Evolutionary conservation across 35 echinoderm and acorn worm genomes (phyloP), one percentile per base, ranked within the genome.

Genomic region (Diadema setosum): DNA sequence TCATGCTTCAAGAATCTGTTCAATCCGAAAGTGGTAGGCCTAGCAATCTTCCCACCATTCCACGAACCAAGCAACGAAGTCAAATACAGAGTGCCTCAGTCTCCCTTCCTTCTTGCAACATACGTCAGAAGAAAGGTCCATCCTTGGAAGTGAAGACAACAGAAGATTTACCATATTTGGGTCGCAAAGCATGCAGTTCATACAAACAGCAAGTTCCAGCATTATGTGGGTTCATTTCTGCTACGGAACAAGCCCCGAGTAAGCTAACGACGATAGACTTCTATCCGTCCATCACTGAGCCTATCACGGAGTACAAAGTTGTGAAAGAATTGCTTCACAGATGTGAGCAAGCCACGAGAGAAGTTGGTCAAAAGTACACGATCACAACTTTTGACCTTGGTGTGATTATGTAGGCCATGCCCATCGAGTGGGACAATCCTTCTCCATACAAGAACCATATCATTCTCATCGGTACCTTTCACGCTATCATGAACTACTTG

Each of bases 321-420:
- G 46, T 88, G 2, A 23, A 80, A 24, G 86, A 88, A 42, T 45
- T 75, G 5, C 74, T 88, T 3, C 30, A 88, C 48, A 7, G 46
- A 18, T 75, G 50, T 27, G 86, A 88, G 36, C 44, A 88, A 12
- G 86, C 70, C 11, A 88, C 67, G 26, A 24, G 26, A n/a, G 44
- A 88, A 42, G 86, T 88, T 0, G 86, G 86, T 78, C 86, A 88
- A 31, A 30, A 59, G 31, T 88, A 80, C 21, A 31, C 31, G 3
- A 46, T 88, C 17, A 88, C 35, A 11, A 88, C 86, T 12, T 81
- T 88, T 31, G 86, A 88, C 39, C 70, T 88, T 30, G 86, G 86
- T 27, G 86, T 46, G 16, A 50, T 50, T 41, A 88, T 81, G 86
- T 80, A 88, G 33, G 86, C 86, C 9, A 36, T 80, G 12, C 86